Evolutionary conservation across 2,797 vertebrate genomes (phyloP).

Genomic region (Uromys caudimaculatus): DNA sequence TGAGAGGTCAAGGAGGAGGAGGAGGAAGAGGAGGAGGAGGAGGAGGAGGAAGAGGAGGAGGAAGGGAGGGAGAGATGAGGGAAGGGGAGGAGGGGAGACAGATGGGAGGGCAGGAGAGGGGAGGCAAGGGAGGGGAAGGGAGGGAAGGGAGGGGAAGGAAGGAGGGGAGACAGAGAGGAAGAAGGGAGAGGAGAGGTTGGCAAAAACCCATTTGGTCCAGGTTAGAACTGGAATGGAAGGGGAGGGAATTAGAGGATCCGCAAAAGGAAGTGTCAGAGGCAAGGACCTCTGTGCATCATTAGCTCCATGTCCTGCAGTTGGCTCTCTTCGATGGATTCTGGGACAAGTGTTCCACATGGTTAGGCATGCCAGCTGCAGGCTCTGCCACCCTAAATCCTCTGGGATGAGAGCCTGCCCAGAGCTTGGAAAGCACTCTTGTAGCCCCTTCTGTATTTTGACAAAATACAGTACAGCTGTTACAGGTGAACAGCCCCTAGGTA

Average conservation of each 20-base stretch:
- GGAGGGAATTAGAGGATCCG: not conserved
- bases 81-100: not conserved
- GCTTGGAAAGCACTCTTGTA: not conserved
- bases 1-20: not conserved
- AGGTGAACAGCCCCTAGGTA: not conserved
- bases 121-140: not conserved
- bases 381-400: not conserved
- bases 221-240: not conserved
- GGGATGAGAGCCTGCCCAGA: not conserved
- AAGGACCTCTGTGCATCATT: not conserved
- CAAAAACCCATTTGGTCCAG: not conserved
- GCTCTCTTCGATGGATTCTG: not conserved
- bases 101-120: too few relatives aligned
- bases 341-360: not conserved
- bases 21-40: not conserved
- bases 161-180: too few relatives aligned
- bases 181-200: too few relatives aligned
- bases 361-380: not conserved
- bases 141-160: accelerated
- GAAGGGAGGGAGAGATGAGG: accelerated
- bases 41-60: not conserved
- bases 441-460: not conserved
- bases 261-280: constrained; percentile 2
- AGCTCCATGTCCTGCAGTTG: not conserved
- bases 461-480: not conserved